Percentiles rank a stretch among this genome's conserved stretches.
Evolutionary conservation across 2,113 vertebrate species (phyloP).

Genomic region (Trematomus loennbergii): DNA sequence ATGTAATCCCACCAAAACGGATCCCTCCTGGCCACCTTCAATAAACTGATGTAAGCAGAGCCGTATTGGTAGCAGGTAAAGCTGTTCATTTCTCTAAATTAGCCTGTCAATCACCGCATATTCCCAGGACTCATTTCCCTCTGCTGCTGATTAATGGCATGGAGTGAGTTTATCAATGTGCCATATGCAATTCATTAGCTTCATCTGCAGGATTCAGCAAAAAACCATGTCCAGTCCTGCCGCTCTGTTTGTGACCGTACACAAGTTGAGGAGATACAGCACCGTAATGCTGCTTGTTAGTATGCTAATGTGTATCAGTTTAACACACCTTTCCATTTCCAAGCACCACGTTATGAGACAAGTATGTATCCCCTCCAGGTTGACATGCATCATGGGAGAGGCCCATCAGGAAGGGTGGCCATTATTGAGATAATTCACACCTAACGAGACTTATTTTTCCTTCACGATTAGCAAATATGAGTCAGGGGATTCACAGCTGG

Average conservation of each 20-base stretch:
- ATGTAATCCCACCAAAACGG: constrained; percentile 17
- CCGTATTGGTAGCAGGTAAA: constrained; percentile 66
- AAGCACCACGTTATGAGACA: constrained; percentile 57
- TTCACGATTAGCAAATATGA: constrained; percentile 50
- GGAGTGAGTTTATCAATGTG: constrained; percentile 85
- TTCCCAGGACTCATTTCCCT: constrained; percentile 82
- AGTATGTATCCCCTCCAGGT: constrained; percentile 55
- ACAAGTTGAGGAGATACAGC: constrained; percentile 76
- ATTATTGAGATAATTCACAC: constrained; percentile 78
- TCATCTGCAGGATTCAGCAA: constrained; percentile 73
- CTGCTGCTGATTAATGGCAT: constrained; percentile 84
- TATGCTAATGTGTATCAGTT: constrained; percentile 86
- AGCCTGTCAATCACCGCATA: constrained; percentile 82
- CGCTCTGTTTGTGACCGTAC: constrained; percentile 74
- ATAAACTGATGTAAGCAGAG: constrained; percentile 73
- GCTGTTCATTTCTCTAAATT: constrained; percentile 82
- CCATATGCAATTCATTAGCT: constrained; percentile 88
- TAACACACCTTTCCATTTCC: constrained; percentile 74
- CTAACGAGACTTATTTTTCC: constrained; percentile 56
- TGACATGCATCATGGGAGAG: constrained; percentile 65
- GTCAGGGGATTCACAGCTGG: constrained; percentile 56
- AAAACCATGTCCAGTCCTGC: constrained; percentile 68
- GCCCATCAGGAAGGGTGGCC: constrained; percentile 45
- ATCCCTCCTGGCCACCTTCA: constrained; percentile 55
- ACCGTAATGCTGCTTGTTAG: constrained; percentile 82